Base-by-base conservation (phyloP, 2,797 vertebrate genomes). In the Danionella dracula region DNA sequence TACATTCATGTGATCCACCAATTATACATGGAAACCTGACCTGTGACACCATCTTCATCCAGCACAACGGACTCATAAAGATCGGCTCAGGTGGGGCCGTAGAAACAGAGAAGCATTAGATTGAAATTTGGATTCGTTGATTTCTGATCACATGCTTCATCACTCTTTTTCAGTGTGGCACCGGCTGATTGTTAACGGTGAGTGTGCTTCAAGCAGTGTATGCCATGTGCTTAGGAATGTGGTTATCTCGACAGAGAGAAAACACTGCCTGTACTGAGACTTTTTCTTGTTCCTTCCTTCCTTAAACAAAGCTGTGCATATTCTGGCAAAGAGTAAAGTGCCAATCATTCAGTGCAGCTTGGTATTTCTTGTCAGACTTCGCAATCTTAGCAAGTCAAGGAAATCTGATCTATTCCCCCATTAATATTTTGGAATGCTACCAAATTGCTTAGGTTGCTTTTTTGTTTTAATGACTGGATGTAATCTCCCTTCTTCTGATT, bases 21-120 rank as follows among this genome's bases (percentile, higher is more conserved):
- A 97, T 97, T 84, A 94, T 95, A 82, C 95, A 98, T 1, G 95
- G 95, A 61, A 97, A 98, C 85, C 85, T 98, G 83, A 98, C 95
- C 75, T 96, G 95, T 45, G 95, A 97, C 86, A 96, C 95, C 57
- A 94, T 97, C 85, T 98, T 97, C 83, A 98, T 97, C 79, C 95
- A 98, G 81, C 95, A 98, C 88, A 97, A 97, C 0, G 95, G 95
- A 41, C 90, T 98, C 80, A 97, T 98, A 86, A 98, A 97, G 83
- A 98, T 98, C 1, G 95, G 95, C 65, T 98, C 95, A 91, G 95
- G 95, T 66, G 48, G 31, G 41, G 27, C 4, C 1, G 10, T 11
- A 20, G 40, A 27, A 27, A 3, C 23, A 27, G n/a, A n/a, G n/a
- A 27, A 27, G 23, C 6, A 27, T 27, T 3, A 27, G 6, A 27